These are phyloP conservation scores for Onychorhynchus coronatus DNA, from an alignment of 2,113 vertebrate genomes.

Conservation along the genomic window DNA sequence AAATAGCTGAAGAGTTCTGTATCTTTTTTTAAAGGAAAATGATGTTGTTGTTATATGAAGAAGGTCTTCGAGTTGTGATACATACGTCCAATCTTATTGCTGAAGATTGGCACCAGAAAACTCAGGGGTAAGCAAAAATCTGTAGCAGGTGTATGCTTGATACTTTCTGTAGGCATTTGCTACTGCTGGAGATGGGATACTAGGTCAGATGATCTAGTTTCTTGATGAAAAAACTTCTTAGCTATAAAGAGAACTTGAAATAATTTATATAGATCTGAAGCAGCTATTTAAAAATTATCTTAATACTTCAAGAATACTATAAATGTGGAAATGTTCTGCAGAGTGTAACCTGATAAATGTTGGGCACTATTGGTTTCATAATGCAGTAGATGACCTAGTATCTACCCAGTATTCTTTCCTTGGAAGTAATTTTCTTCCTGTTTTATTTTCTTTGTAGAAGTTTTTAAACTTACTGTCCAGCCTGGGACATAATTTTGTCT, in stretches of 20 bases:
- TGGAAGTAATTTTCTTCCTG: not conserved
- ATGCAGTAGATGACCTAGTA: not conserved
- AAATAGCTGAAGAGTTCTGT: not conserved
- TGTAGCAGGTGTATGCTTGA: not conserved
- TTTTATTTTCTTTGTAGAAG: not conserved
- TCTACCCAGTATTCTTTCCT: not conserved
- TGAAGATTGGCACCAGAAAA: constrained; percentile 97
- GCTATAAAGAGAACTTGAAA: not conserved
- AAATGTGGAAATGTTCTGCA: not conserved
- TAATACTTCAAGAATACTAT: not conserved
- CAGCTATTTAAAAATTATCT: not conserved
- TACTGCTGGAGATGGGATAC: not conserved
- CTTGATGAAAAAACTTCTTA: not conserved
- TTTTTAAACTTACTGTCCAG: not conserved
- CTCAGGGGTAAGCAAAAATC: constrained; percentile 84
- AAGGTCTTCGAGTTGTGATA: constrained; percentile 93
- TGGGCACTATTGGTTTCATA: not conserved
- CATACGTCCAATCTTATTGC: constrained; percentile 94
- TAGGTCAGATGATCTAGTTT: not conserved
- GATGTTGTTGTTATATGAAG: constrained; percentile 94
- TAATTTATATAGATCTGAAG: not conserved
- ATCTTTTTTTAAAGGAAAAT: constrained; percentile 83
- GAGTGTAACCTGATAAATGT: not conserved
- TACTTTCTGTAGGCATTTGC: not conserved
- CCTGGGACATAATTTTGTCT: not conserved